Evolutionary conservation across 2,888 invertebrate species (phyloP), one percentile per base, ranked within the genome.

Genomic region (Beris morrisii): DNA sequence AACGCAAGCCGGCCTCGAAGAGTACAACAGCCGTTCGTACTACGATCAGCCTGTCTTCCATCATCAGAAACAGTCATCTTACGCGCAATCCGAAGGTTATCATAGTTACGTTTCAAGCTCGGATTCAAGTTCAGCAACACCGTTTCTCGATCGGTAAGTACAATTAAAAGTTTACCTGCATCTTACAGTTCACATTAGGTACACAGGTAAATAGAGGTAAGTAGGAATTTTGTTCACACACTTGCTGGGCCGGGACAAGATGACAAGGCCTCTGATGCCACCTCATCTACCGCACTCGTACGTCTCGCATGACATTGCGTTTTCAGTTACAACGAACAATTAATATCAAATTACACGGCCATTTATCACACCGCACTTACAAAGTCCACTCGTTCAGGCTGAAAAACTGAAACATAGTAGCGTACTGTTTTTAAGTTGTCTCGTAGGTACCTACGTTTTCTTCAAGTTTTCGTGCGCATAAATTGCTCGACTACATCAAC

Each of bases 61-160:
- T 72, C 89, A 89, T 77, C 88, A 88, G 73, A 89, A 88, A 74
- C 89, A 89, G 75, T 84, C 88, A 48, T 89, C 89, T 63, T 90
- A 91, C 80, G 90, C 90, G 59, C 90, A 90, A 75, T 89, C 89
- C 63, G 90, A 91, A 80, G 90, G 90, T 61, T 91, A 90, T 78
- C 90, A 90, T 77, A 89, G 90, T 77, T 91, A 91, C 78, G 90
- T 91, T 31, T 89, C 89, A 67, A 88, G 89, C 75, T 88, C 89
- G 46, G 90, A 90, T 77, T 89, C 89, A 7, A 88, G 88, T 61
- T 87, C 87, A 53, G 90, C 90, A 2, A 90, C 91, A 5, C 91
- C 91, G 44, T 89, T 91, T 78, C 80, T 91, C 72, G 91, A 91
- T 78, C 85, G 90, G 82, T 84, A 75, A 79, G 75, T 75, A 13